These are phyloP conservation scores for Taeniopygia guttata DNA, from an alignment of 2,797 vertebrate species.

Conservation along the genomic window DNA sequence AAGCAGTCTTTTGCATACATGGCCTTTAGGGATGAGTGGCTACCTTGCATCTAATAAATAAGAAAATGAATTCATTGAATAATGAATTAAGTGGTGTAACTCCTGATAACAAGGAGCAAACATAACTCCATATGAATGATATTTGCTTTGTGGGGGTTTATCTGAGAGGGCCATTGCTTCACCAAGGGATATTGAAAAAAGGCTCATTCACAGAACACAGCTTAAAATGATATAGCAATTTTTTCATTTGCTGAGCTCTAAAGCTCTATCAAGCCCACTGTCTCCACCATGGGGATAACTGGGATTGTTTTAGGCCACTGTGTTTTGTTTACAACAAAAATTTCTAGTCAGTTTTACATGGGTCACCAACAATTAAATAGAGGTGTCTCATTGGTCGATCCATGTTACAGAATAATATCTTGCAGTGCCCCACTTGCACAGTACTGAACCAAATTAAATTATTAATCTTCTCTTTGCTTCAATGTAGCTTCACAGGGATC, in stretches of 20 bases:
- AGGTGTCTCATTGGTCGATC: conserved; percentile 93
- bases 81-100: conserved; percentile 83
- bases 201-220: conserved; percentile 76
- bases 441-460: conserved; percentile 95
- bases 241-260: conserved; percentile 68
- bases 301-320: conserved; percentile 60
- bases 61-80: conserved; percentile 83
- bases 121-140: conserved; percentile 80
- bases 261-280: conserved; percentile 69
- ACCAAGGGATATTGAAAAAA: conserved; percentile 74
- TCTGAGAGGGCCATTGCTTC: conserved; percentile 76
- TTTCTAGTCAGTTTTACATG: conserved; percentile 75
- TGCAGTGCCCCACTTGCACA: conserved; percentile 76
- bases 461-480: conserved; percentile 96
- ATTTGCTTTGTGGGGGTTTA: conserved; percentile 80
- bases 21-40: conserved; percentile 81
- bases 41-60: conserved; percentile 86
- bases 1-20: conserved; percentile 83
- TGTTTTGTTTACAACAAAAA: conserved; percentile 76
- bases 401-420: conserved; percentile 80
- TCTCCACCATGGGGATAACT: conserved; percentile 70
- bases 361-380: conserved; percentile 90
- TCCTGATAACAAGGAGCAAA: conserved; percentile 83
- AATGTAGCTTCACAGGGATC: conserved; percentile 91
- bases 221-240: conserved; percentile 76